Evolutionary conservation across 2,797 vertebrate species (phyloP).

Genomic region (Podargus strigoides): DNA sequence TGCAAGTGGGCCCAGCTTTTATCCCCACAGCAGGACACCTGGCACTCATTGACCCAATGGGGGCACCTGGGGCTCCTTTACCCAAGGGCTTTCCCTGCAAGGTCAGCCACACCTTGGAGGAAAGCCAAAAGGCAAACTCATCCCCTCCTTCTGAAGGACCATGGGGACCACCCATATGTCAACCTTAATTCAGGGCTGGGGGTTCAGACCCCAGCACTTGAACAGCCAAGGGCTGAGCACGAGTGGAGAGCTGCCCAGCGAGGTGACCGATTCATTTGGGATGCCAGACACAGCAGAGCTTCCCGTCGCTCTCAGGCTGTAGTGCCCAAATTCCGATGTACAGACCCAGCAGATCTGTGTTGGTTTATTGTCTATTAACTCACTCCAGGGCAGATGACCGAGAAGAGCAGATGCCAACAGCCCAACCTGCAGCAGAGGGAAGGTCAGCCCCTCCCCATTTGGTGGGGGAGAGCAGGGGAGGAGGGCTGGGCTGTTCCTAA

Average conservation of each 20-base stretch:
- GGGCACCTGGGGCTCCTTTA: too few species aligned
- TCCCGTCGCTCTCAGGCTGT: not conserved
- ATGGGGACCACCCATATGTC: too few species aligned
- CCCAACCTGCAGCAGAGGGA: not conserved
- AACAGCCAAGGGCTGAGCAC: not conserved
- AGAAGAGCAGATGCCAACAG: not conserved
- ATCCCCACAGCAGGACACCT: too few species aligned
- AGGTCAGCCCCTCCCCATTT: not conserved
- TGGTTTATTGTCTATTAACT: not conserved
- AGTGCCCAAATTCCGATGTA: not conserved
- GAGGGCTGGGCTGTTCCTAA: not conserved
- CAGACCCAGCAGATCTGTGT: not conserved
- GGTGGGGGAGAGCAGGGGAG: not conserved
- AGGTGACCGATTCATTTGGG: not conserved
- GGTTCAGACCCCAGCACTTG: too few species aligned
- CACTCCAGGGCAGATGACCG: not conserved
- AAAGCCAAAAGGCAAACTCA: too few species aligned
- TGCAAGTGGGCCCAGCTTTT: too few species aligned
- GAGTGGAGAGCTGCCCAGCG: fast-evolving
- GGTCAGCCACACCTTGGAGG: too few species aligned
- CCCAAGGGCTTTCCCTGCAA: too few species aligned
- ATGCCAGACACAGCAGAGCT: not conserved
- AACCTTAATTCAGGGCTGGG: too few species aligned
- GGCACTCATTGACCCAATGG: too few species aligned
- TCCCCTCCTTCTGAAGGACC: too few species aligned